Evolutionary conservation across 1,140 invertebrate species (phyloP), one percentile per base, ranked within the genome.

Genomic region (Zophobas morio): DNA sequence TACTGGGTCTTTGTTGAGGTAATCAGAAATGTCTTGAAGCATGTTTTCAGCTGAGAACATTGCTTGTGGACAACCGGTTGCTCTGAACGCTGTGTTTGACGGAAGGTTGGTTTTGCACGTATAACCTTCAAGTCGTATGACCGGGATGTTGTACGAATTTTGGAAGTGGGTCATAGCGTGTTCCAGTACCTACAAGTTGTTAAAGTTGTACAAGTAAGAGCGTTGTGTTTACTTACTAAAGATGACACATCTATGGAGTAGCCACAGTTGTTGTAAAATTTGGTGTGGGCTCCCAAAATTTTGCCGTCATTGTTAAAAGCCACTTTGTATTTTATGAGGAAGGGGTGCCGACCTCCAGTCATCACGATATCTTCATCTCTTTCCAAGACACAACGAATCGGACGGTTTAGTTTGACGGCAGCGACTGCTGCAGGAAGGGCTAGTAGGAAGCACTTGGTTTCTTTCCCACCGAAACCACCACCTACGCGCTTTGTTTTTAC

Each of bases 391-490:
- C 94, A 94, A 33, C 96, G 90, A 0, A 99, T 92, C 3, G 97
- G 96, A 79, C 90, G 89, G 37, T 90, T 88, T 2, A 95, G 88
- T 82, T 94, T 95, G 77, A 90, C 87, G 36, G 93, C 93, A 4
- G 93, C 93, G 1, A 95, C 81, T 6, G 92, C 91, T 6, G 90
- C 91, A 0, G 94, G 93, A 20, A 94, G 78, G 40, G 91, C 89
- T 1, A 93, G 81, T 1, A 92, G 80, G 36, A 89, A 86, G 1
- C 89, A 87, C 56, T 95, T 89, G 0, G 94, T 94, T 86, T 99
- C 97, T 88, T 99, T 99, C 1, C 98, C 98, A 32, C 98, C 98
- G 88, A 99, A 99, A 42, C 96, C 98, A 47, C 98, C 98, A 4
- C 97, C 97, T 81, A 99, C 87, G 75, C 97, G 90, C 86, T 98